Base-by-base conservation (phyloP, 2,797 vertebrate species). In the Salmo trutta region DNA sequence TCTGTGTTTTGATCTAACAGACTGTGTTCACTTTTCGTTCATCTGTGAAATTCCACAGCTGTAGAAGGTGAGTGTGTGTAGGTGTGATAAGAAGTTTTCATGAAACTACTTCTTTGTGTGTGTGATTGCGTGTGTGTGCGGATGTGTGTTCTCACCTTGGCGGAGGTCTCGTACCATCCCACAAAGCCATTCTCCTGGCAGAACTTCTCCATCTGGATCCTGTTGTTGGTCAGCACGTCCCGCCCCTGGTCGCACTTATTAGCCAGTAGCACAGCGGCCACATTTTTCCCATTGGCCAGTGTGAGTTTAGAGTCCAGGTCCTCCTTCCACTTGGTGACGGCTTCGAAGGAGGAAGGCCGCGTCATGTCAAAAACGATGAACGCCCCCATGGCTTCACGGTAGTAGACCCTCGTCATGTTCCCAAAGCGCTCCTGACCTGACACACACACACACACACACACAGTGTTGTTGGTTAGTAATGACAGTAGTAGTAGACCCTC, bases 331-430 rank as follows among this genome's bases (percentile, higher is more conserved):
- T 99, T 99, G 82, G 95, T 94, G 79, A 99, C 95, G 1, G 97
- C 98, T 89, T 99, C 98, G 82, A 99, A 99, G 0, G 98, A 98
- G 15, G 98, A 95, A 3, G 97, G 96, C 88, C 98, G 95, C 10
- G 97, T 98, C 81, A 99, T 95, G n/a, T 99, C 98, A 1, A 98
- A 99, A 88, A 99, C 98, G 21, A 99, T 97, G 89, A 99, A 97
- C 0, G 97, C 98, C 15, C 98, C 98, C 95, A 99, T 96, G 75
- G 98, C 98, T 91, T 99, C 98, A 77, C 97, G 94, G 92, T 99
- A 99, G 91, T 99, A 99, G 72, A 99, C 98, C 0, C 98, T 95
- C 36, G 98, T 99, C 98, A 99, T 99, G 92, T 99, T 99, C 87
- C 98, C 98, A 88, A 99, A 99, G 83, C 98, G 94, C 89, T 99